phyloP scores from a whole-genome alignment of 2,797 vertebrate species.

The Harpagifer antarcticus region DNA sequence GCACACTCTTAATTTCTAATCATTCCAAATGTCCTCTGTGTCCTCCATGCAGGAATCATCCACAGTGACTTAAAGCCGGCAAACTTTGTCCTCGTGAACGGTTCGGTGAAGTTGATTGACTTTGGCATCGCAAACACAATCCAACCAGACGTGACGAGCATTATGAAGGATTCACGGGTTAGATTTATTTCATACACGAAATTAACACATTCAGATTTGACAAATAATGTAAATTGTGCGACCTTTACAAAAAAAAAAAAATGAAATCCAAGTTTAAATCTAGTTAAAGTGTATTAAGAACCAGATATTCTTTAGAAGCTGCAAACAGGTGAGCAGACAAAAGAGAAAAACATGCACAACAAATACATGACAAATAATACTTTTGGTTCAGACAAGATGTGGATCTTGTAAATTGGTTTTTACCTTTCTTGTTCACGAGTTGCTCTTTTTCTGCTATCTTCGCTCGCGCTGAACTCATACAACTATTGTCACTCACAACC shows the following conservation, averaged over 20 bases:
- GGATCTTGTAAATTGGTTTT: too few species aligned
- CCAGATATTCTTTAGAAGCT: too few species aligned
- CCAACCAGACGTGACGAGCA: slow-evolving; percentile 97
- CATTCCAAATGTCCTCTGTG: background rate
- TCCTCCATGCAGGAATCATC: slow-evolving; percentile 88
- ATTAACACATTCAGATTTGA: background rate
- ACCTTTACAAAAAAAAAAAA: background rate
- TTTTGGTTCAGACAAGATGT: too few species aligned
- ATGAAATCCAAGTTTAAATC: background rate
- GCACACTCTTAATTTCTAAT: background rate
- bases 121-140: slow-evolving; percentile 98
- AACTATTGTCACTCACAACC: too few species aligned
- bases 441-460: too few species aligned
- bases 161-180: slow-evolving; percentile 97
- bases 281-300: background rate
- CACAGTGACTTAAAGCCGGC: slow-evolving; percentile 98
- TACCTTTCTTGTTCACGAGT: too few species aligned
- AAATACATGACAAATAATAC: too few species aligned
- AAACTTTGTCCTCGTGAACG: slow-evolving; percentile 97
- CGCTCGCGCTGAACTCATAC: too few species aligned
- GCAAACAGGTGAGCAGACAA: background rate
- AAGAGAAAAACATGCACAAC: background rate
- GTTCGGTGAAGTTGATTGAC: slow-evolving; percentile 96
- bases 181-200: background rate
- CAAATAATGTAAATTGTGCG: background rate